Evolutionary conservation across 2,113 vertebrate species (phyloP), one percentile per base, ranked within the genome.

Genomic region (Lepus americanus): DNA sequence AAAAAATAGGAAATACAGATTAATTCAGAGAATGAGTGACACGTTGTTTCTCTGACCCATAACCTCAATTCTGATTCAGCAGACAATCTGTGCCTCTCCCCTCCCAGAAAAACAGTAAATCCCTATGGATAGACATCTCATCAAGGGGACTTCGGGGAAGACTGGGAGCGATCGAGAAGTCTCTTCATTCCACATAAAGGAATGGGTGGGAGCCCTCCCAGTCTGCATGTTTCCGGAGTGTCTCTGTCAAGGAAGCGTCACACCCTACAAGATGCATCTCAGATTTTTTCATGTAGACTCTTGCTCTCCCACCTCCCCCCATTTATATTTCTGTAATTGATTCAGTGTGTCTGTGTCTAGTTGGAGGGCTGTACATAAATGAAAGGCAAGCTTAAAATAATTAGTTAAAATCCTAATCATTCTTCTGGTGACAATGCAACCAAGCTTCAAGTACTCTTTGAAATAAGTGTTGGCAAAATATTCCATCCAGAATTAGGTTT

Each of bases 61-160:
- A n/a, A 20, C 11, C 49, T 31, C 22, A 2, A 1, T 69, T 36
- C 69, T 44, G 67, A 20, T 1, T 69, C 61, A 22, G 70, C 20
- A 0, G 17, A 5, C 2, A 13, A 9, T 7, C 63, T 23, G 5
- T 25, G 3, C n/a, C 29, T 19, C 53, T 55, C 11, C 12, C 17
- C 6, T 36, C 19, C 19, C 0, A 3, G n/a, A 66, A 70, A 64
- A 63, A 20, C 0, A 20, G 5, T 13, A 25, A 73, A 8, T 23
- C 20, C n/a, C 23, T 19, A 9, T 36, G 7, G 6, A 31, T 1
- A 70, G 31, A 44, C 9, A 91, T 51, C 5, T 8, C 29, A 61
- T 51, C 20, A 12, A 29, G 25, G 27, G 31, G 22, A 16, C 51
- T 61, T 87, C 86, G 4, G n/a, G 12, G 72, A 91, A 64, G 29